These are phyloP conservation scores for Malurus melanocephalus DNA, from an alignment of 2,113 vertebrate genomes.

Conservation along the genomic window DNA sequence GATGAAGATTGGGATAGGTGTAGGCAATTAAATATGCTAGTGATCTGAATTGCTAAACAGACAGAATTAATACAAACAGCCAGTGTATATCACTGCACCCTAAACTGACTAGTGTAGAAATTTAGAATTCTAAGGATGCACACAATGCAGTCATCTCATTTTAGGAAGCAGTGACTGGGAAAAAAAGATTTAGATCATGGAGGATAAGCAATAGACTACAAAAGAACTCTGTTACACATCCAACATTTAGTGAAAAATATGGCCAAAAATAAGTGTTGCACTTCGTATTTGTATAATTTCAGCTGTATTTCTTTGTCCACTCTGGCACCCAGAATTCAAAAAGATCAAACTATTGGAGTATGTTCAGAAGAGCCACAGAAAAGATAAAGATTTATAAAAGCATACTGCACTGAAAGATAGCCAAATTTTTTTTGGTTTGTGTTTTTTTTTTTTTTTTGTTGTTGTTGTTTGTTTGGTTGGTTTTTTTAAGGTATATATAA, in stretches of 20 bases:
- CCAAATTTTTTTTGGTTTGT: not conserved
- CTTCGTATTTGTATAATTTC: not conserved
- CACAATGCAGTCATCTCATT: accelerated
- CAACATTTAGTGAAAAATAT: not conserved
- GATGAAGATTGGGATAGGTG: not conserved
- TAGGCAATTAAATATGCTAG: not conserved
- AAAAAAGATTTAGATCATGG: not conserved
- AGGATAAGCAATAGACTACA: not conserved
- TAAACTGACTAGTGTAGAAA: not conserved
- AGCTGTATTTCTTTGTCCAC: not conserved
- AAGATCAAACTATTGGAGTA: not conserved
- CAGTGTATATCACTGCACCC: not conserved
- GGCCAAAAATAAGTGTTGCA: not conserved
- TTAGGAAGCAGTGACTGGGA: not conserved
- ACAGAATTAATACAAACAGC: not conserved
- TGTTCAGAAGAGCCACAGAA: not conserved
- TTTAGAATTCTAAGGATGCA: not conserved
- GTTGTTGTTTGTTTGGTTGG: too few species aligned
- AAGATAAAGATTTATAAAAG: not conserved
- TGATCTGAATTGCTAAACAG: not conserved
- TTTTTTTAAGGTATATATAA: not conserved
- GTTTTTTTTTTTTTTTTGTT: too few species aligned
- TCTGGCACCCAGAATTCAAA: not conserved
- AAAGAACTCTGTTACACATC: not conserved
- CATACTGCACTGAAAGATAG: not conserved